These are phyloP conservation scores for Aegithalos caudatus DNA, from an alignment of 2,113 vertebrate species.

Conservation along the genomic window DNA sequence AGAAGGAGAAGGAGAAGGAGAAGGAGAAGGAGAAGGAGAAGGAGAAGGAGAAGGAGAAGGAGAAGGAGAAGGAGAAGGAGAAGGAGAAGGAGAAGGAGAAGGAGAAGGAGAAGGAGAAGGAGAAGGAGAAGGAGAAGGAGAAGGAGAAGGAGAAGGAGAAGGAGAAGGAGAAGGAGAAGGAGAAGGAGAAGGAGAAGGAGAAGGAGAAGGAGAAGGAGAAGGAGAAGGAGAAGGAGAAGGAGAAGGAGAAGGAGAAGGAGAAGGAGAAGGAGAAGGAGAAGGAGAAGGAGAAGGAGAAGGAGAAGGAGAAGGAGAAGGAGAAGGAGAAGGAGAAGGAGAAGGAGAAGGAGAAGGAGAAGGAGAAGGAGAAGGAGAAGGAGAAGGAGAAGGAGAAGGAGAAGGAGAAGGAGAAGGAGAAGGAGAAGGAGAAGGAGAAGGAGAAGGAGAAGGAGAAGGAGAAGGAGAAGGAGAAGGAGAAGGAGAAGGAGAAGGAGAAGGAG, in stretches of 20 bases:
- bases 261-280: too few species aligned
- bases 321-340: too few species aligned
- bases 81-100: not conserved
- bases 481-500: not conserved
- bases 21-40: not conserved
- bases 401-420: not conserved
- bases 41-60: not conserved
- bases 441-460: not conserved
- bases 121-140: not conserved
- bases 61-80: not conserved
- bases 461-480: not conserved
- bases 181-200: too few species aligned
- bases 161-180: not conserved
- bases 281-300: too few species aligned
- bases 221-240: too few species aligned
- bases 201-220: too few species aligned
- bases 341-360: too few species aligned
- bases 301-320: not conserved
- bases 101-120: not conserved
- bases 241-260: not conserved
- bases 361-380: too few species aligned
- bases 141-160: not conserved
- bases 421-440: not conserved
- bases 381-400: not conserved
- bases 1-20: not conserved